A percentile compares a stretch with the other conserved stretches of the same genome.
These are phyloP conservation scores for Hedya salicella DNA, from an alignment of 2,888 invertebrate species.

Conservation along the genomic window DNA sequence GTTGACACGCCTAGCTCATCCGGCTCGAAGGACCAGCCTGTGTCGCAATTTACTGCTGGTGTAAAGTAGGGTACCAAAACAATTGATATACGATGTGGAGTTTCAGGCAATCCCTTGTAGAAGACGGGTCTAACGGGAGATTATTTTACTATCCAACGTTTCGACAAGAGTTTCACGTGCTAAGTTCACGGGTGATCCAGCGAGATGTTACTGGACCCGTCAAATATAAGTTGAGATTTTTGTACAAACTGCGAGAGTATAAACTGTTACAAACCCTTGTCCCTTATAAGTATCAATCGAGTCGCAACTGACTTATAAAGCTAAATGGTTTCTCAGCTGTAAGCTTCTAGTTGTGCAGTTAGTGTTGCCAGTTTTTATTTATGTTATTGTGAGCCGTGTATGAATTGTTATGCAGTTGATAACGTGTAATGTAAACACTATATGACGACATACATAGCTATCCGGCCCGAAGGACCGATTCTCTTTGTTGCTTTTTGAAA, in stretches of 20 bases:
- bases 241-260: too few relatives aligned
- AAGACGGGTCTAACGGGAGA: too few relatives aligned
- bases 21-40: conserved; percentile 17
- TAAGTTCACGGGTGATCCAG: too few relatives aligned
- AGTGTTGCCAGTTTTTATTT: too few relatives aligned
- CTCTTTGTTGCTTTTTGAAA: neutral
- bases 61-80: neutral
- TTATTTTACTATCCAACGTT: neutral
- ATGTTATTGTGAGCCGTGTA: neutral
- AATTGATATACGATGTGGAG: neutral
- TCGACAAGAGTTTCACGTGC: too few relatives aligned
- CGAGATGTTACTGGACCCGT: too few relatives aligned
- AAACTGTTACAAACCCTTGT: too few relatives aligned
- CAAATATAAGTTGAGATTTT: too few relatives aligned
- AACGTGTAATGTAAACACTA: neutral
- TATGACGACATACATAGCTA: neutral
- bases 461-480: conserved; percentile 23
- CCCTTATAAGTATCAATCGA: too few relatives aligned
- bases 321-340: too few relatives aligned
- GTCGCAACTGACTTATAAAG: too few relatives aligned
- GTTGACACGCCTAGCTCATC: conserved; percentile 53
- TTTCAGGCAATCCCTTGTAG: neutral
- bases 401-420: neutral
- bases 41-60: neutral
- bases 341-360: too few relatives aligned